Evolutionary conservation across 2,113 vertebrate species (phyloP).

Genomic region (Myocastor coypus): DNA sequence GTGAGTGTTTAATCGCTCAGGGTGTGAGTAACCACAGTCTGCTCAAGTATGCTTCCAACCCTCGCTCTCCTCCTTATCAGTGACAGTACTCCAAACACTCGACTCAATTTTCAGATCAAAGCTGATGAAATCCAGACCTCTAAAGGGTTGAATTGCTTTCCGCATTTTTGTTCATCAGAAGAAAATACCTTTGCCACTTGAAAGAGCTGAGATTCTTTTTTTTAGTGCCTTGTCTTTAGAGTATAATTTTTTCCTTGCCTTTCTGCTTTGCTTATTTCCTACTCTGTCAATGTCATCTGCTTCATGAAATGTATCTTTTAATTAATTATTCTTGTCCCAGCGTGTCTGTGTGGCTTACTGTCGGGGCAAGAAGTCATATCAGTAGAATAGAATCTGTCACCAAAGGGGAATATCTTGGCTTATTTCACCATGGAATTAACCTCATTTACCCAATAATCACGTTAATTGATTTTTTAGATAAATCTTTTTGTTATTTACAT

Average conservation of each 20-base stretch:
- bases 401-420: conserved; percentile 63
- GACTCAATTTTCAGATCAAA: conserved; percentile 88
- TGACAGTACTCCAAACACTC: conserved; percentile 86
- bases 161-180: conserved; percentile 83
- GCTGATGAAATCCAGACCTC: conserved; percentile 86
- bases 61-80: conserved; percentile 86
- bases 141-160: conserved; percentile 84
- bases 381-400: conserved; percentile 64
- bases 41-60: conserved; percentile 83
- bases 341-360: conserved; percentile 70
- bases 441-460: conserved; percentile 70
- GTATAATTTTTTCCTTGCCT: conserved; percentile 78
- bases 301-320: conserved; percentile 81
- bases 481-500: conserved; percentile 62
- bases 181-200: conserved; percentile 81
- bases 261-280: conserved; percentile 84
- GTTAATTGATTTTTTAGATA: conserved; percentile 71
- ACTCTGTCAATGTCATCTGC: conserved; percentile 80
- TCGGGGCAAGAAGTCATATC: conserved; percentile 74
- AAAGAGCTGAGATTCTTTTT: conserved; percentile 79
- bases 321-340: conserved; percentile 81
- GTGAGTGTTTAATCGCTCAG: conserved; percentile 84
- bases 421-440: conserved; percentile 73
- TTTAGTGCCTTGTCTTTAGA: conserved; percentile 78
- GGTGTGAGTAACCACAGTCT: conserved; percentile 85